Conservation (phyloP, 2,888 invertebrate genomes). For the Apamea crenata region DNA sequence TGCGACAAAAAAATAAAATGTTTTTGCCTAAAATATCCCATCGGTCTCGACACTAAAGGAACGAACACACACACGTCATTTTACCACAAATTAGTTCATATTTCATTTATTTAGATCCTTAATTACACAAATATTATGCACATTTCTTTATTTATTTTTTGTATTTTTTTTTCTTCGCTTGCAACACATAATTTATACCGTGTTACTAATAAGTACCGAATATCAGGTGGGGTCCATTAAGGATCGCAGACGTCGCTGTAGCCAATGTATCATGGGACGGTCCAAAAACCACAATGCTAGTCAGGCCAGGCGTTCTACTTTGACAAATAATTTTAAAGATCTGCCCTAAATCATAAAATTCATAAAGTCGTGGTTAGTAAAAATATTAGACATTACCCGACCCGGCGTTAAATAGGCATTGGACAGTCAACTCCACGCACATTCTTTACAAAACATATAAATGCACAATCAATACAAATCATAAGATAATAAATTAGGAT, state of each 20-base stretch:
- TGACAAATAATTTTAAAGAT: slow-evolving; percentile 20
- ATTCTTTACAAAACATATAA: slow-evolving; percentile 47
- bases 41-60: slow-evolving; percentile 63
- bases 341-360: slow-evolving; percentile 13
- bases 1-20: slow-evolving; percentile 36
- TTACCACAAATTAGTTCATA: slow-evolving; percentile 66
- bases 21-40: slow-evolving; percentile 68
- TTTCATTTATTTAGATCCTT: slow-evolving; percentile 68
- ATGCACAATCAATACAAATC: slow-evolving; percentile 55
- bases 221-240: slow-evolving; percentile 64
- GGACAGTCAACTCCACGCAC: slow-evolving; percentile 15
- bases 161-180: slow-evolving; percentile 67
- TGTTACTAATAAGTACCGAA: slow-evolving; percentile 78
- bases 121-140: slow-evolving; percentile 82
- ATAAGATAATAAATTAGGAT: slow-evolving; percentile 42
- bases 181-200: slow-evolving; percentile 73
- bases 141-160: slow-evolving; percentile 73
- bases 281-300: slow-evolving; percentile 24
- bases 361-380: slow-evolving; percentile 3
- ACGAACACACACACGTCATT: slow-evolving; percentile 65
- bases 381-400: slow-evolving; percentile 8
- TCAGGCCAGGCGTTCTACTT: background rate
- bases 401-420: slow-evolving; percentile 5
- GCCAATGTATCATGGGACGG: slow-evolving; percentile 20
- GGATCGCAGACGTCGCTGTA: slow-evolving; percentile 41